Base-by-base conservation (phyloP, 2,113 vertebrate species). In the Lucifuga dentata region DNA sequence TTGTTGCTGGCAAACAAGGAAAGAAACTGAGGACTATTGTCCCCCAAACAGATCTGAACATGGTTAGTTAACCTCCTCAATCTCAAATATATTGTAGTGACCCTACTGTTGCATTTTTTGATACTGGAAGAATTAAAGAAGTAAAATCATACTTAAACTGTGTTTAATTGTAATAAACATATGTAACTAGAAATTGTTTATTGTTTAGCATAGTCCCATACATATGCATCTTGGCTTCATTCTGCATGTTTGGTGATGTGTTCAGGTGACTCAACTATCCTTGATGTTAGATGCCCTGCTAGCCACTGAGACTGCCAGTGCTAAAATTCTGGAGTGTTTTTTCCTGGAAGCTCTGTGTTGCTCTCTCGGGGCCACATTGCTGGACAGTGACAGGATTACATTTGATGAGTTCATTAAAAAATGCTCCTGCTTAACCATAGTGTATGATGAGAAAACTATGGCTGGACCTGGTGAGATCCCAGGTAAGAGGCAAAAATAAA, bases 291-390 rank as follows among this genome's bases (percentile, higher is more conserved):
- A 97, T 0, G 88, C 93, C 0, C 50, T 98, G 0, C 78, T 97
- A 1, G 90, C 92, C 16, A 82, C 51, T 2, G 91, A 93, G 40
- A 41, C 64, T 0, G 82, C 90, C 38, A 90, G 83, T 16, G 56
- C 72, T 0, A 90, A 94, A 12, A 88, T 95, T 16, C 80, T 98
- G 56, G 97, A 99, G 70, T 93, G 95, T 85, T 95, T 87, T 86
- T 98, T 98, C 87, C 79, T 98, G 63, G 98, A 99, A 87, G 95
- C 97, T 11, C 87, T 99, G 11, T 99, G 93, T 79, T 96, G 89
- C 46, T 99, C 98, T 0, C 90, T 99, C 16, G 98, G 97, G 0
- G 95, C 94, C 39, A 64, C 92, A 5, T 90, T 99, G 56, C 80
- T 97, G 1, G 95, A 96, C 11, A 59, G 45, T 0, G 93, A 83